Evolutionary conservation across 2,113 vertebrate genomes (phyloP).

Genomic region (Arizona elegans): DNA sequence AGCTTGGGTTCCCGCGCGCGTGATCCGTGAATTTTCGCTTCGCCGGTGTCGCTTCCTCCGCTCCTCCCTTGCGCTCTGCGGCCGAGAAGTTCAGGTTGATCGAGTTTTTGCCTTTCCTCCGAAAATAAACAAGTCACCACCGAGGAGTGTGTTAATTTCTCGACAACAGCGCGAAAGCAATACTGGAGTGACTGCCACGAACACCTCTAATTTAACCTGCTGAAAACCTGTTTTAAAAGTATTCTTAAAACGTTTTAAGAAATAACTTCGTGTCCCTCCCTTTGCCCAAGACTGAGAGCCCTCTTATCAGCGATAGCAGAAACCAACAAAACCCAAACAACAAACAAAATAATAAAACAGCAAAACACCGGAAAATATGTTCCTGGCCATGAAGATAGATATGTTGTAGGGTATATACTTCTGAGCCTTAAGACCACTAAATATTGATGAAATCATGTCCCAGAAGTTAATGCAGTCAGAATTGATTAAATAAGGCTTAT

Average conservation of each 20-base stretch:
- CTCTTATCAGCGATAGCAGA: not conserved
- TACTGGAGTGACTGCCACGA: not conserved
- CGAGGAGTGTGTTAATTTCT: not conserved
- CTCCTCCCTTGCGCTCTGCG: not conserved
- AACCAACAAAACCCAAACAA: not conserved
- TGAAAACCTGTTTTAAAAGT: not conserved
- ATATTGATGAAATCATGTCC: not conserved
- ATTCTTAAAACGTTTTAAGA: not conserved
- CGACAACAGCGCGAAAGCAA: not conserved
- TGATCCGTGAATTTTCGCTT: not conserved
- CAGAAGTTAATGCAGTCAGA: not conserved
- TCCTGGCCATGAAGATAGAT: not conserved
- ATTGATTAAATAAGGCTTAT: not conserved
- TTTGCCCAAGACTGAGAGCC: not conserved
- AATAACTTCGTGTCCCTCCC: not conserved
- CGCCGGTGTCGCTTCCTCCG: not conserved
- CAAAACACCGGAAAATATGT: not conserved
- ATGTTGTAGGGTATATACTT: not conserved
- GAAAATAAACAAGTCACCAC: not conserved
- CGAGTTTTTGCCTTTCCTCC: not conserved
- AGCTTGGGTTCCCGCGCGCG: not conserved
- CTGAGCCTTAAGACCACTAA: not conserved
- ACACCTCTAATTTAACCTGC: not conserved
- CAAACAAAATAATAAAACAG: not conserved
- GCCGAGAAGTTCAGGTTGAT: slow-evolving; percentile 8